These are phyloP conservation scores for Aldabrachelys gigantea DNA, from an alignment of 2,113 vertebrate genomes.

Conservation along the genomic window DNA sequence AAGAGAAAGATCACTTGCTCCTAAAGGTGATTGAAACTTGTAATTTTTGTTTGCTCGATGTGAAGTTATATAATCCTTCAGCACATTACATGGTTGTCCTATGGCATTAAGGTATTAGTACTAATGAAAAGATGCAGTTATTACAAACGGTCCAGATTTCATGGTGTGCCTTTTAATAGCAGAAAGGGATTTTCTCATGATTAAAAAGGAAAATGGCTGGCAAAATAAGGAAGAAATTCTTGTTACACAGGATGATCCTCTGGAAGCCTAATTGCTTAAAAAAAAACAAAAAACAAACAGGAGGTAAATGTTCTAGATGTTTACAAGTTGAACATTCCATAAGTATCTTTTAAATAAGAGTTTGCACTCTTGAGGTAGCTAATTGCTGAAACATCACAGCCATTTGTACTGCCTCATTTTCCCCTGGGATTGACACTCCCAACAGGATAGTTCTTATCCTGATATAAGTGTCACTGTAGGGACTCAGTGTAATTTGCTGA, in stretches of 20 bases:
- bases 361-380: conserved; percentile 65
- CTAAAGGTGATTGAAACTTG: conserved; percentile 49
- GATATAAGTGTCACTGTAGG: conserved; percentile 77
- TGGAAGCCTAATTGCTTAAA: conserved; percentile 66
- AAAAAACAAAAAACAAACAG: conserved; percentile 68
- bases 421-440: conserved; percentile 70
- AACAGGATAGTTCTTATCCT: conserved; percentile 80
- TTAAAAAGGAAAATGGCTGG: conserved; percentile 74
- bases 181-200: conserved; percentile 72
- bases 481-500: conserved; percentile 82
- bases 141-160: conserved; percentile 67
- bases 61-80: conserved; percentile 73
- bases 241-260: conserved; percentile 63
- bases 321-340: conserved; percentile 77
- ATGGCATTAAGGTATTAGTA: conserved; percentile 68
- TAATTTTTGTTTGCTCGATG: conserved; percentile 57
- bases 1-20: conserved; percentile 26
- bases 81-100: conserved; percentile 23
- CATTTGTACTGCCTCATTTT: conserved; percentile 69
- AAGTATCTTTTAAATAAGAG: conserved; percentile 59
- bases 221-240: conserved; percentile 58
- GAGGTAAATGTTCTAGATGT: conserved; percentile 66
- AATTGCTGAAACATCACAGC: conserved; percentile 74
- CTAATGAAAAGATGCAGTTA: conserved; percentile 62
- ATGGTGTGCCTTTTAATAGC: conserved; percentile 73